Conservation (phyloP, 1,140 invertebrate species). For the Trialeurodes vaporariorum region DNA sequence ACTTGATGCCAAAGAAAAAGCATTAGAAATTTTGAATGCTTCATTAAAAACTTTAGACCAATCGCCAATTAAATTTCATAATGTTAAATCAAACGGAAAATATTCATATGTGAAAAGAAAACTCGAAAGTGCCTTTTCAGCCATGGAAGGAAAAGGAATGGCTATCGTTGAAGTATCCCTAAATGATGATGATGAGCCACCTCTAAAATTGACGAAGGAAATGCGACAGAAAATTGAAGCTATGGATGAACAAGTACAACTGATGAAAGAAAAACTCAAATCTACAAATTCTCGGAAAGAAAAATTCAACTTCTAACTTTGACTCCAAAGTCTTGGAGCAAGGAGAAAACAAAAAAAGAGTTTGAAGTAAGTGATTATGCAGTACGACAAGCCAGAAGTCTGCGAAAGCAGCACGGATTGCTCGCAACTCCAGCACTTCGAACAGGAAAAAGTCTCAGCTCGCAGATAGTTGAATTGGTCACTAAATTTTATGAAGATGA, state of each 20-base stretch:
- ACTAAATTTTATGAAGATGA: not conserved
- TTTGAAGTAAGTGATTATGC: not conserved
- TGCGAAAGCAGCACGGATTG: not conserved
- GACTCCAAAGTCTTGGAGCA: not conserved
- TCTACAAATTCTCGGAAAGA: not conserved
- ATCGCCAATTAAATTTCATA: not conserved
- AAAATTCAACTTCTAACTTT: not conserved
- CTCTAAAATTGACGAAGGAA: not conserved
- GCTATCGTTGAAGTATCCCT: not conserved
- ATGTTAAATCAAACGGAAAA: not conserved
- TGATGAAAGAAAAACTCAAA: not conserved
- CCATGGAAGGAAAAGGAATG: not conserved
- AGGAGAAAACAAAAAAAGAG: not conserved
- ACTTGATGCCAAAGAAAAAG: not conserved
- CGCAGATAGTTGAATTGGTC: not conserved
- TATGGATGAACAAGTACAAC: not conserved
- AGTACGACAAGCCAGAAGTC: not conserved
- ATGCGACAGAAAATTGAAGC: not conserved
- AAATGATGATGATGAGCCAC: not conserved
- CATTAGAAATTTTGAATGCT: not conserved
- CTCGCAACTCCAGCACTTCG: not conserved
- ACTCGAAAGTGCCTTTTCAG: not conserved
- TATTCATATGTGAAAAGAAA: not conserved
- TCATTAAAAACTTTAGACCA: not conserved
- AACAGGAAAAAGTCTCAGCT: not conserved